phyloP scores from a whole-genome alignment of 2,113 vertebrate genomes.

The human region DNA sequence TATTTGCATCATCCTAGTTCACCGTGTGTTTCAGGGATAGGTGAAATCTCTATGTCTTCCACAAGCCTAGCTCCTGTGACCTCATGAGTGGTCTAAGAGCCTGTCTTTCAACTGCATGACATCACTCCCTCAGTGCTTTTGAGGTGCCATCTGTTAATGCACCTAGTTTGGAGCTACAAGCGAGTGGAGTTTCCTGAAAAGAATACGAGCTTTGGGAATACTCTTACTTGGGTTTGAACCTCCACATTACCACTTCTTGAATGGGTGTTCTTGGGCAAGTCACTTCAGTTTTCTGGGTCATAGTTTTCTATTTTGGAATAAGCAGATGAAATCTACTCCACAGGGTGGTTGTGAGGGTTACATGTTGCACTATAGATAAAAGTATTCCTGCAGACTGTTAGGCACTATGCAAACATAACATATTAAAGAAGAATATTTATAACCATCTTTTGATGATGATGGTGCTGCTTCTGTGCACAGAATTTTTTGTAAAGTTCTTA shows the following conservation, averaged over 20 bases:
- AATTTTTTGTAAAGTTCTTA: background rate
- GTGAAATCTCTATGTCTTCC: background rate
- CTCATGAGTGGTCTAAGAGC: rapidly evolving
- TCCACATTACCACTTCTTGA: background rate
- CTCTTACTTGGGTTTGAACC: background rate
- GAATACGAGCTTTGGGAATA: background rate
- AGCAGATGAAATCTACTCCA: background rate
- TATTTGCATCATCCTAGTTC: background rate
- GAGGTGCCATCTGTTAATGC: background rate
- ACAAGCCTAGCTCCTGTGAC: background rate
- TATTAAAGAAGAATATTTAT: no score
- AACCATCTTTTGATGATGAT: background rate
- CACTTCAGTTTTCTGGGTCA: background rate
- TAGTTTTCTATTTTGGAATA: background rate
- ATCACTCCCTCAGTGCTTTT: background rate
- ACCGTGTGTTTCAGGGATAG: background rate
- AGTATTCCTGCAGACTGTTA: background rate
- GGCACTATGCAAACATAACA: background rate
- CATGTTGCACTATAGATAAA: rapidly evolving
- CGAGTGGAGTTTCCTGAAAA: background rate
- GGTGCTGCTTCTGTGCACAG: background rate
- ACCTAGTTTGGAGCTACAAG: background rate
- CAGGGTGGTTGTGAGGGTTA: background rate
- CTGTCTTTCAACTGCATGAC: background rate
- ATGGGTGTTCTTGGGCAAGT: background rate